phyloP scores from a whole-genome alignment of 2,797 vertebrate species.

The Anguilla anguilla region DNA sequence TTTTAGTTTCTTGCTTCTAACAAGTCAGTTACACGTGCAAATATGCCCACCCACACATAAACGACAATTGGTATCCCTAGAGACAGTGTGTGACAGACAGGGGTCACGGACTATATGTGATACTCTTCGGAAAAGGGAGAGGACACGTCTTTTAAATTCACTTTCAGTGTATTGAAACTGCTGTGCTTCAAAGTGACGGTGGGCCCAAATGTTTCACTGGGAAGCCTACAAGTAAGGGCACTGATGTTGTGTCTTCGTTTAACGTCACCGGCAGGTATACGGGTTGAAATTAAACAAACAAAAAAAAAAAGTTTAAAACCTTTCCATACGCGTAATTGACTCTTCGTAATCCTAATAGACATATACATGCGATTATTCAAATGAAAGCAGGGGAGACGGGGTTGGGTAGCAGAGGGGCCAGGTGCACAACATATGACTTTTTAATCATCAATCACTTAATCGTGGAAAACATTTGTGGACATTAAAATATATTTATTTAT shows the following conservation, averaged over 20 bases:
- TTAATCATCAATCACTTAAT: too few species aligned
- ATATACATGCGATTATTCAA: background rate
- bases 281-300: background rate
- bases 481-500: too few species aligned
- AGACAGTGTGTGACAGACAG: conserved; percentile 63
- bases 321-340: background rate
- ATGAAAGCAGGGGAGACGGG: background rate
- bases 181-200: conserved; percentile 80
- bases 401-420: too few species aligned
- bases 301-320: background rate
- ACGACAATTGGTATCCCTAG: conserved; percentile 83
- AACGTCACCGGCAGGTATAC: conserved; percentile 49
- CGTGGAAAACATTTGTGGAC: too few species aligned
- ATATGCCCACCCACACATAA: conserved; percentile 59
- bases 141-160: conserved; percentile 75
- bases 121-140: conserved; percentile 92
- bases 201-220: too few species aligned
- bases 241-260: conserved; percentile 45
- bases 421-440: too few species aligned
- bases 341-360: background rate
- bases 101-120: conserved; percentile 81
- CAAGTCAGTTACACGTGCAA: conserved; percentile 82
- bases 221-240: conserved; percentile 62
- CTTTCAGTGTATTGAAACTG: conserved; percentile 83
- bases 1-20: conserved; percentile 89